phyloP scores from a whole-genome alignment of 1,140 invertebrate species.

The Cataglyphis hispanica region DNA sequence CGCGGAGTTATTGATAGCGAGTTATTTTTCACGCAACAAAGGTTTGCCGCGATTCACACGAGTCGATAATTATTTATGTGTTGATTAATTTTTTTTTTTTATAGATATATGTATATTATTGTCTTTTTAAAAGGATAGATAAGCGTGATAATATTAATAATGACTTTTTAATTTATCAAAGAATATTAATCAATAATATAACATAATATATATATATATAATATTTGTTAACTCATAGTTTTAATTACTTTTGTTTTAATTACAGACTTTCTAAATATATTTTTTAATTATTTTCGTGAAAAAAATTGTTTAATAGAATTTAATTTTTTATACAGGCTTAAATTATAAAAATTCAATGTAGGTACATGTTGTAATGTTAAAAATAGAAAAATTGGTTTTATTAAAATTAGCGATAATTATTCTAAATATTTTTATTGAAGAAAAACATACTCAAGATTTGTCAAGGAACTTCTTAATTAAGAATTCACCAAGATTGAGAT shows the following conservation, averaged over 20 bases:
- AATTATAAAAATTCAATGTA: background rate
- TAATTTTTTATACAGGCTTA: background rate
- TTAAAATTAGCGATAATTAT: background rate
- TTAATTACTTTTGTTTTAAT: background rate
- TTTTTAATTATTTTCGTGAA: background rate
- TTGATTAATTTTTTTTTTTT: background rate
- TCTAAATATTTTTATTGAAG: background rate
- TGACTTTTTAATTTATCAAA: background rate
- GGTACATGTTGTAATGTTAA: background rate
- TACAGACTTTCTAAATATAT: background rate
- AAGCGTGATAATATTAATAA: background rate
- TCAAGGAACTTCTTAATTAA: background rate
- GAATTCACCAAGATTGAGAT: background rate
- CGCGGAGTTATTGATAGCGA: conserved; percentile 37
- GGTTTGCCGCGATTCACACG: background rate
- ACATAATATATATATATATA: background rate
- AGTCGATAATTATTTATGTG: conserved; percentile 44
- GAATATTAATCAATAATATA: background rate
- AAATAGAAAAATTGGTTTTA: background rate
- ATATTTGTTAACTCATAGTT: background rate
- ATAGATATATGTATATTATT: background rate
- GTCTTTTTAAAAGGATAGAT: background rate
- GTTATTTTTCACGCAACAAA: conserved; percentile 43
- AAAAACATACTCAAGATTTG: background rate
- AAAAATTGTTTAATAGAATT: background rate